phyloP scores from a whole-genome alignment of 2,113 vertebrate genomes.

The Anhinga anhinga region DNA sequence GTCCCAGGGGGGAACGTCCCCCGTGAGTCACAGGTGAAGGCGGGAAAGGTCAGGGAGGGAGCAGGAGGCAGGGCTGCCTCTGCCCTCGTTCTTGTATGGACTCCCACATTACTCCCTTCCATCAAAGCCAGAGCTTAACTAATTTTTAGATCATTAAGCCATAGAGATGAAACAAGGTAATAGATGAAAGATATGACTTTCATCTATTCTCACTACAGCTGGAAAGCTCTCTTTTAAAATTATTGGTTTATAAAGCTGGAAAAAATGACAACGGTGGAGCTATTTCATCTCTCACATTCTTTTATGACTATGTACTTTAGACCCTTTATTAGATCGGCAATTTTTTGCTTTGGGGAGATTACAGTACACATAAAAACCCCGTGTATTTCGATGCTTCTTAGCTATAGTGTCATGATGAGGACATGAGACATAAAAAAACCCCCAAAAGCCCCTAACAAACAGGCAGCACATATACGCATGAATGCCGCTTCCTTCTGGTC shows the following conservation, averaged over 20 bases:
- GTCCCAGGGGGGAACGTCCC: background rate
- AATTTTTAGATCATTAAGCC: background rate
- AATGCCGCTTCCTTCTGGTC: background rate
- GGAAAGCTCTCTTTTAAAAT: background rate
- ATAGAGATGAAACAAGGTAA: background rate
- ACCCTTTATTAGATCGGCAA: no score
- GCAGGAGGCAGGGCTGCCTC: background rate
- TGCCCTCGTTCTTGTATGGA: no score
- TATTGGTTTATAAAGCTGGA: background rate
- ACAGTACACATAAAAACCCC: background rate
- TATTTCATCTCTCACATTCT: background rate
- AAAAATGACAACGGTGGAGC: background rate
- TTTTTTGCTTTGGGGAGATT: background rate
- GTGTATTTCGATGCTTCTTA: background rate
- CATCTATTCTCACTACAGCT: background rate
- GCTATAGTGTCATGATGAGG: background rate
- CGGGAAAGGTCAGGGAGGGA: background rate
- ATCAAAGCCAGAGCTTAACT: background rate
- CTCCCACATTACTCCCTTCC: no score
- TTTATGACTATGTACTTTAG: background rate
- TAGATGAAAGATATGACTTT: no score
- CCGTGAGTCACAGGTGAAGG: background rate
- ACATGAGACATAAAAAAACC: background rate
- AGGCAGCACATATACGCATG: accelerated
- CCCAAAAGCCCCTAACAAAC: accelerated